Base-by-base conservation (phyloP, 2,113 vertebrate species). In the Struthidea cinerea region DNA sequence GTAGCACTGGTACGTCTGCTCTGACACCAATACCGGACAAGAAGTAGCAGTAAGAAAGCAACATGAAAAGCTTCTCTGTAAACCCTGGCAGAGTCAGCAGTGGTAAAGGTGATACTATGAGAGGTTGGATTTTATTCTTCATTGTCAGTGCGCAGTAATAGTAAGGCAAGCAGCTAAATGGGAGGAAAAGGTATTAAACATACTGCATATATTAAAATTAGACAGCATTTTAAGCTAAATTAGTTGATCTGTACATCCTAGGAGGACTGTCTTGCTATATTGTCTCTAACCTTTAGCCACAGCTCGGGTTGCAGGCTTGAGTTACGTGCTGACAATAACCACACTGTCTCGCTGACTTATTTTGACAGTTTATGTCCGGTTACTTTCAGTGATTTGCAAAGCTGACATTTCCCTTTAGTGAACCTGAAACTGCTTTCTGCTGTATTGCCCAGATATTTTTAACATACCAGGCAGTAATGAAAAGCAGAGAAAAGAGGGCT, bases 331-430 rank as follows among this genome's bases (percentile, higher is more conserved):
- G 87, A 90, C 92, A 90, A 87, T 61, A 78, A 84, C 87, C 73
- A 39, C 86, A 9, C 71, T 41, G 37, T 35, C 75, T 81, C 6
- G 0, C 86, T 97, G 96, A 96, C 93, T 96, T 61, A 50, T 75
- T 96, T 42, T 96, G 94, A 94, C 96, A 96, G 92, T 53, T 94
- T 68, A 18, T 57, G 86, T 94, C 90, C 69, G 10, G 83, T 84
- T 95, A 92, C 94, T 95, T 82, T 89, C 92, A 90, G 86, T 94
- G 88, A 89, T 92, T 92, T 95, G 68, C 80, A 84, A 84, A 95
- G 95, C 76, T 97, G 92, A 96, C 94, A 67, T 95, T 94, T 95
- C 76, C 81, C 88, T 94, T 93, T 92, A 87, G 83, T 93, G 96
- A 97, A 96, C 85, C 94, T 81, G 94, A 96, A 96, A 93, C 60